Conservation (phyloP, 2,797 vertebrate genomes). For the Pelobates cultripes region DNA sequence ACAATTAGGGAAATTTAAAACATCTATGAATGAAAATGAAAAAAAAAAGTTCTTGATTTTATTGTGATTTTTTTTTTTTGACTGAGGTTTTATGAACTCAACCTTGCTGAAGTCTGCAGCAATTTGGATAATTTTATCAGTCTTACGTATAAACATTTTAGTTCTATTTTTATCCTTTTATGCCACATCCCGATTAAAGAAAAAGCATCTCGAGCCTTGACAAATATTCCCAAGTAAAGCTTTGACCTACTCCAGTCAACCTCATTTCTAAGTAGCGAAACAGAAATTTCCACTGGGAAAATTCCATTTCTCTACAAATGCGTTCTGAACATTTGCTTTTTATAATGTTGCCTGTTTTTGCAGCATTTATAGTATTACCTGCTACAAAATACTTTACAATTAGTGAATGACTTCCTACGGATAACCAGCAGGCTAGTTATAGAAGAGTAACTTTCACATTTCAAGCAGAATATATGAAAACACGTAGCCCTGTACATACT, state of each 20-base stretch:
- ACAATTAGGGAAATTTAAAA: too few species aligned
- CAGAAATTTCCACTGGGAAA: constrained; percentile 32
- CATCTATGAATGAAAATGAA: too few species aligned
- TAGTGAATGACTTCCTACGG: constrained; percentile 52
- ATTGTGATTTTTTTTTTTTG: too few species aligned
- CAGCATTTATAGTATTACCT: constrained; percentile 41
- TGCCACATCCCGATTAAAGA: constrained; percentile 44
- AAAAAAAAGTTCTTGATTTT: too few species aligned
- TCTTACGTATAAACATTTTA: constrained; percentile 31
- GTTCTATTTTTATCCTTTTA: constrained; percentile 33
- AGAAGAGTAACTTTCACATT: constrained; percentile 61
- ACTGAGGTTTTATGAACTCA: too few species aligned
- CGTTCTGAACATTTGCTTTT: constrained; percentile 41
- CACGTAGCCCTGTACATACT: constrained; percentile 39
- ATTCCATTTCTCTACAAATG: constrained; percentile 38
- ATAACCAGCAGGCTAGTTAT: constrained; percentile 53
- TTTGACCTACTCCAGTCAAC: constrained; percentile 51
- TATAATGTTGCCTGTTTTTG: constrained; percentile 42
- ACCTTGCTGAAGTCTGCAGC: background rate
- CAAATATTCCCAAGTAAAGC: constrained; percentile 29
- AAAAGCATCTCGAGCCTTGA: constrained; percentile 24
- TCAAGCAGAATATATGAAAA: constrained; percentile 57
- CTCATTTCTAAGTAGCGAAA: constrained; percentile 53
- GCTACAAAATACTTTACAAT: constrained; percentile 51
- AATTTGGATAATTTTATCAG: constrained; percentile 19